Evolutionary conservation across 2,113 vertebrate species (phyloP).

Genomic region (Epinephelus fuscoguttatus): DNA sequence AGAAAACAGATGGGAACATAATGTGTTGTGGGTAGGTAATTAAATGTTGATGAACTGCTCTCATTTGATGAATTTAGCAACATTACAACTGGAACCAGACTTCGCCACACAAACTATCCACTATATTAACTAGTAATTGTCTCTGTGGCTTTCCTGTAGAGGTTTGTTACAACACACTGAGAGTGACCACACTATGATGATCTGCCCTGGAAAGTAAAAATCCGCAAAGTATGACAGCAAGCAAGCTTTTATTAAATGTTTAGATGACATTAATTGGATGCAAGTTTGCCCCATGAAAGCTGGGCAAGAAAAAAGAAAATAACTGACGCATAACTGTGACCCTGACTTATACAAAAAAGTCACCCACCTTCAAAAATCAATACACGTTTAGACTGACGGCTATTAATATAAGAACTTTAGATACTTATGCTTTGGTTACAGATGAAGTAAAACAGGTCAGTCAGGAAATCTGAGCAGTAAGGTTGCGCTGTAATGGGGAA

Average conservation of each 20-base stretch:
- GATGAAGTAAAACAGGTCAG: too few species aligned
- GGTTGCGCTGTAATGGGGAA: not conserved
- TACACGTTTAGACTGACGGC: too few species aligned
- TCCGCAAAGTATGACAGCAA: not conserved
- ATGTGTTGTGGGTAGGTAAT: not conserved
- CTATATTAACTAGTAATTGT: not conserved
- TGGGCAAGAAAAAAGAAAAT: not conserved
- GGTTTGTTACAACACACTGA: not conserved
- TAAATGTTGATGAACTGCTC: not conserved
- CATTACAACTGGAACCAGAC: not conserved
- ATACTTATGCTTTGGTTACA: not conserved
- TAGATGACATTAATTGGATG: not conserved
- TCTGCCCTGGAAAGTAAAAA: not conserved
- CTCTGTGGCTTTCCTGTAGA: not conserved
- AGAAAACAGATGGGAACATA: not conserved
- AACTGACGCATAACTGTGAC: too few species aligned
- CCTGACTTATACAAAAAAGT: too few species aligned
- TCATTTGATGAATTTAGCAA: not conserved
- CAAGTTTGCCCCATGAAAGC: not conserved
- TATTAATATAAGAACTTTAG: too few species aligned
- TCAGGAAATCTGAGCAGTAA: not conserved
- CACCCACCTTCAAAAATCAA: too few species aligned
- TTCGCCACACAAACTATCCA: not conserved
- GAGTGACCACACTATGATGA: not conserved
- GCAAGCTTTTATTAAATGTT: not conserved